These are phyloP conservation scores for Oegoconia quadripuncta DNA, from an alignment of 2,888 invertebrate genomes.

Conservation along the genomic window DNA sequence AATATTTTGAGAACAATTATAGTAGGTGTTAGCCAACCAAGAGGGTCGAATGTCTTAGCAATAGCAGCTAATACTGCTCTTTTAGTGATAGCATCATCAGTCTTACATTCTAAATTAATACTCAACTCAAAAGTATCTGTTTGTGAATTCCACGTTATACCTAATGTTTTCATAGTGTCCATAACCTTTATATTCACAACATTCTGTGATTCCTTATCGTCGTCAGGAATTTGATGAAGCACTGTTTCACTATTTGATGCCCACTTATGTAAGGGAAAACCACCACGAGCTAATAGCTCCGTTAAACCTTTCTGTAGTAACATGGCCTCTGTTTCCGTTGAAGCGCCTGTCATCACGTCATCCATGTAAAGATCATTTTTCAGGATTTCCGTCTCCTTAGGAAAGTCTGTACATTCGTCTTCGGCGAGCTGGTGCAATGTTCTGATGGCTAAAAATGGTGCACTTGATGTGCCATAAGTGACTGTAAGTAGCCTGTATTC, in stretches of 20 bases:
- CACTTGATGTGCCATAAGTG: conserved; percentile 24
- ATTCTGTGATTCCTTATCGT: conserved; percentile 7
- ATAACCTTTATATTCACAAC: conserved; percentile 14
- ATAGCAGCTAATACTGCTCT: conserved; percentile 15
- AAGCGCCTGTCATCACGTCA: conserved; percentile 11
- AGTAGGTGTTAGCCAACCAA: conserved; percentile 17
- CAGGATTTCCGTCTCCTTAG: conserved; percentile 12
- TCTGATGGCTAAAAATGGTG: conserved; percentile 23
- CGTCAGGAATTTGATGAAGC: conserved; percentile 8
- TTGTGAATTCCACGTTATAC: conserved; percentile 21
- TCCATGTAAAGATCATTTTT: conserved; percentile 21
- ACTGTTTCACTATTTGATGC: conserved; percentile 18
- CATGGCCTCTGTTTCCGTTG: conserved; percentile 14
- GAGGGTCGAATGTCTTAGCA: conserved; percentile 17
- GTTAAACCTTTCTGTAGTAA: conserved; percentile 6
- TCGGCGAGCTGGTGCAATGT: conserved; percentile 16
- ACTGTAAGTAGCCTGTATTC: conserved; percentile 19
- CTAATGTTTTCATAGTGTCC: conserved; percentile 21
- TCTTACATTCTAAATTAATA: conserved; percentile 10
- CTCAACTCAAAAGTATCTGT: conserved; percentile 23
- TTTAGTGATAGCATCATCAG: conserved; percentile 8
- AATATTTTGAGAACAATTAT: conserved; percentile 15
- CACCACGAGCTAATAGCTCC: conserved; percentile 14
- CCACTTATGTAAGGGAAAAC: conserved; percentile 23
- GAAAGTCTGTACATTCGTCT: conserved; percentile 13